phyloP scores from a whole-genome alignment of 2,888 invertebrate genomes.

The Lithophane semibrunnea region DNA sequence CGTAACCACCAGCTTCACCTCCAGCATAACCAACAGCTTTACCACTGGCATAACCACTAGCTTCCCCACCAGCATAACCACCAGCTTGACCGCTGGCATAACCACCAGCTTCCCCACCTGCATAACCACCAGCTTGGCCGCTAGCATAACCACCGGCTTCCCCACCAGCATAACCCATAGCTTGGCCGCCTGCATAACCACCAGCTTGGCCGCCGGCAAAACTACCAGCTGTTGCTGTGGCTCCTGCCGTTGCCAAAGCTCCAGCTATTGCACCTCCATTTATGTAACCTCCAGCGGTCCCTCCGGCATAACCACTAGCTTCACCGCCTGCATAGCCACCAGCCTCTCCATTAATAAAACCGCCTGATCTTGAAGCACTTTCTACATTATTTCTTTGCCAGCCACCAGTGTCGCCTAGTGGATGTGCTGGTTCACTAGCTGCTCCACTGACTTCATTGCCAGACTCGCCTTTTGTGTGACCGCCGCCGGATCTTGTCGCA shows the following conservation, averaged over 20 bases:
- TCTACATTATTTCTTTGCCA: neutral
- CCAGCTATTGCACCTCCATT: neutral
- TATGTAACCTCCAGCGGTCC: neutral
- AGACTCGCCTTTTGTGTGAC: neutral
- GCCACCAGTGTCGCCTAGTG: neutral
- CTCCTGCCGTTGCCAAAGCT: constrained; percentile 1
- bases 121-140: neutral
- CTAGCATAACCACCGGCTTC: neutral
- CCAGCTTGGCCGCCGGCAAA: neutral
- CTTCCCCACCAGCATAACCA: neutral
- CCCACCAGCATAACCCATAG: neutral
- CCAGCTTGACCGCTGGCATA: neutral
- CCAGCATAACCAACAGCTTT: neutral
- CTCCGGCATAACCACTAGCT: neutral
- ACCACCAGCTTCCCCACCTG: accelerated
- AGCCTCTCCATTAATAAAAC: constrained; percentile 7
- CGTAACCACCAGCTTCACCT: neutral
- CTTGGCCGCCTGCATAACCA: neutral
- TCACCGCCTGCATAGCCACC: constrained; percentile 8
- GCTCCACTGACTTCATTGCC: neutral
- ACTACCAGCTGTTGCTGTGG: neutral
- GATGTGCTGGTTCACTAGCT: neutral
- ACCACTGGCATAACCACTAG: neutral
- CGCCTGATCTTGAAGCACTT: constrained; percentile 7
- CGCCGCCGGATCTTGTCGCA: neutral